Evolutionary conservation across 2,888 invertebrate species (phyloP), one percentile per base, ranked within the genome.

Genomic region (Neoitamus cyanurus): DNA sequence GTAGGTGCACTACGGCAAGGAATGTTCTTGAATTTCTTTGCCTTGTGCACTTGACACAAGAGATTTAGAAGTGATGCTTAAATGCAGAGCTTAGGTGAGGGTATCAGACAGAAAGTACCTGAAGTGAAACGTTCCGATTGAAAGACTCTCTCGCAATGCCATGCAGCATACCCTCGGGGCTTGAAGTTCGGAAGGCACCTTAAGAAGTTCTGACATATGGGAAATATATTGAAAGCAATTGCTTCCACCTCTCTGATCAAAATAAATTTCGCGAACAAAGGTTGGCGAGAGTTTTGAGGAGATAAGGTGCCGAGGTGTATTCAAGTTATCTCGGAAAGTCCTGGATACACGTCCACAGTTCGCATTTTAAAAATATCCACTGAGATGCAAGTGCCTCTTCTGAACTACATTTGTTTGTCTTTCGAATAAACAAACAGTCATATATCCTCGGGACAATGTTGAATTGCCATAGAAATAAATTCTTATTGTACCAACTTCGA

Each of bases 1-100:
- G 6, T 6, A 77, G 77, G 25, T 46, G 46, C 77, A 77, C 77
- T 30, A 77, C 28, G n/a, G 42, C 28, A 25, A 77, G 28, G 30
- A 42, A 77, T 6, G 36, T 46, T 77, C 77, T 42, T 77, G 77
- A 77, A 46, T 77, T 46, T 77, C 30, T 46, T 70, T 77, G 77
- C 46, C 37, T 42, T 37, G 36, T 77, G 77, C 46, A 77, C 77
- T 42, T 77, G 77, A 77, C 77, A 77, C 28, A 77, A 77, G 77
- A 77, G 77, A 77, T 77, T 77, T 77, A 77, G 46, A 46, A 77
- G 77, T 77, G 77, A 77, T 77, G 77, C 77, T 77, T 77, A 77
- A 77, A 77, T 77, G 77, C 46, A 77, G 42, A 42, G 42, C 46
- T 11, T 77, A 77, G 77, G 42, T 77, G 28, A 77, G 77, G 77